These are phyloP conservation scores for Formicarius rufipectus DNA, from an alignment of 2,113 vertebrate species.

Conservation along the genomic window DNA sequence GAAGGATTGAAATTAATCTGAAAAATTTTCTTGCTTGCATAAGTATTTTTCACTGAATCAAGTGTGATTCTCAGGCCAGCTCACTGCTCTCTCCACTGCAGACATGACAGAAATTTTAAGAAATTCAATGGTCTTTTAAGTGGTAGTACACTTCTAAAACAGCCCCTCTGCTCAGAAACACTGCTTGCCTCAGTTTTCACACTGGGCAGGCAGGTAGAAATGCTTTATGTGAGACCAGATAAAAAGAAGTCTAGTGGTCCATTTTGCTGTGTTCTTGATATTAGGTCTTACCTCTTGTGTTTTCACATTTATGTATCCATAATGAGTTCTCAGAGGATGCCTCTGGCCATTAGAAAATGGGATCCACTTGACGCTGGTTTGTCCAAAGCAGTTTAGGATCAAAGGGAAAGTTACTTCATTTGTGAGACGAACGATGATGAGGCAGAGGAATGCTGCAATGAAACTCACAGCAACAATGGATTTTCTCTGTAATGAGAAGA, in stretches of 20 bases:
- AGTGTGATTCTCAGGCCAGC: conserved; percentile 5
- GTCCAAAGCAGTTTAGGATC: conserved; percentile 85
- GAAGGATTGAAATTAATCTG: conserved; percentile 4
- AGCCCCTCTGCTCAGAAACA: background rate
- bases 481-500: conserved; percentile 81
- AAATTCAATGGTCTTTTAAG: background rate
- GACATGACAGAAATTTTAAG: background rate
- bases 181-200: background rate
- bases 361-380: conserved; percentile 79
- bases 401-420: conserved; percentile 88
- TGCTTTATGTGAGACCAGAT: background rate
- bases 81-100: conserved; percentile 1
- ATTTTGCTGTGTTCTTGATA: background rate
- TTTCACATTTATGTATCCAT: conserved; percentile 89
- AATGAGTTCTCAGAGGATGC: conserved; percentile 83
- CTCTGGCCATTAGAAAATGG: conserved; percentile 82
- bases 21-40: background rate
- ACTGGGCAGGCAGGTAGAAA: background rate
- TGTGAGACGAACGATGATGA: conserved; percentile 85
- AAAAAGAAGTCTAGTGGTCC: background rate
- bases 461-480: conserved; percentile 84
- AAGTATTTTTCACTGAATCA: conserved; percentile 13
- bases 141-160: background rate
- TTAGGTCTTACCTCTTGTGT: conserved; percentile 87
- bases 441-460: conserved; percentile 84